A percentile compares a stretch with the other conserved stretches of the same genome.
phyloP scores from a whole-genome alignment of 2,797 vertebrate genomes.

The Arnoldichthys spilopterus region DNA sequence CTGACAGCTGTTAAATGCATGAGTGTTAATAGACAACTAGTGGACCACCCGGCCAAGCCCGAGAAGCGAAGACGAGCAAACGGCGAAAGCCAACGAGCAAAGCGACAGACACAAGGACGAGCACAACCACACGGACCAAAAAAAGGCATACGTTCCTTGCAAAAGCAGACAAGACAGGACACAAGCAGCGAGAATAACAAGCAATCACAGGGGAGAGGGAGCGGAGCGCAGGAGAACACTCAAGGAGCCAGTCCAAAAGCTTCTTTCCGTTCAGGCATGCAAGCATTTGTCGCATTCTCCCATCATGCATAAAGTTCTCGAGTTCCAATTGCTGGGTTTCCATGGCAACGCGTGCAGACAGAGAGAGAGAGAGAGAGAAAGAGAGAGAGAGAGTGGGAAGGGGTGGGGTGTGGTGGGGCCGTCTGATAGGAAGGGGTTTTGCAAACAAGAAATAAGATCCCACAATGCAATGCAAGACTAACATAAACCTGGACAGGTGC shows the following conservation, averaged over 20 bases:
- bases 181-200: slow-evolving; percentile 52
- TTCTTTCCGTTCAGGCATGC: slow-evolving; percentile 67
- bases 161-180: slow-evolving; percentile 57
- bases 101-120: neutral
- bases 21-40: slow-evolving; percentile 16
- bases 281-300: slow-evolving; percentile 80
- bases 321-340: slow-evolving; percentile 94
- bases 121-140: neutral
- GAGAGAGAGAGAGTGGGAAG: slow-evolving; percentile 61
- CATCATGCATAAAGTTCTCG: slow-evolving; percentile 88
- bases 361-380: slow-evolving; percentile 35
- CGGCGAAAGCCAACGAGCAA: neutral
- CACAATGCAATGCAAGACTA: slow-evolving; percentile 86
- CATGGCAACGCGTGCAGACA: slow-evolving; percentile 97
- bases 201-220: slow-evolving; percentile 11
- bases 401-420: slow-evolving; percentile 54
- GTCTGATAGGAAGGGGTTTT: slow-evolving; percentile 83
- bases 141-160: neutral
- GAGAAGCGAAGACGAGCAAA: neutral
- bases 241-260: slow-evolving; percentile 49
- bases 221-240: slow-evolving; percentile 36
- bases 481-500: slow-evolving; percentile 18
- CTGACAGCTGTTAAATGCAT: neutral
- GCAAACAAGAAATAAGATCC: slow-evolving; percentile 88
- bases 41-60: neutral